phyloP scores from a whole-genome alignment of 2,797 vertebrate genomes.

The Channallabes apus region DNA sequence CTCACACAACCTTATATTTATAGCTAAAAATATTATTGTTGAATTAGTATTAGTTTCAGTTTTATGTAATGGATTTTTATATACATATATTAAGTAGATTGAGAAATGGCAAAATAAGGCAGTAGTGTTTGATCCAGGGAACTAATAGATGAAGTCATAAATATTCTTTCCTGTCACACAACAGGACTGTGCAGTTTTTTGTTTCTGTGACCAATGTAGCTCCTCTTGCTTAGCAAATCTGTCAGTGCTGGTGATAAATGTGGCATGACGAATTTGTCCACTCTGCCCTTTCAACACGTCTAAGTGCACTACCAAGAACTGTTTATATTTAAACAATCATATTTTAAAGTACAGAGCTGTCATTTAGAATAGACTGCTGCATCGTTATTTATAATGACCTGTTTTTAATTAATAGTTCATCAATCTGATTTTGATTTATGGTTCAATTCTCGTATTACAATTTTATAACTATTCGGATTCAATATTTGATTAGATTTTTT shows the following conservation, averaged over 20 bases:
- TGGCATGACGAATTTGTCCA: not conserved
- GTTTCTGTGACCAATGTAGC: not conserved
- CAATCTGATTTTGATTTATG: not conserved
- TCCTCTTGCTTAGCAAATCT: not conserved
- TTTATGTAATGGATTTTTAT: not conserved
- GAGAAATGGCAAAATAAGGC: not conserved
- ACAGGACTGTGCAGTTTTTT: not conserved
- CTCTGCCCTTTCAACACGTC: not conserved
- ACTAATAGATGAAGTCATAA: not conserved
- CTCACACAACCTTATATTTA: too few relatives aligned
- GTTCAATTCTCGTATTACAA: too few relatives aligned
- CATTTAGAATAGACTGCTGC: not conserved
- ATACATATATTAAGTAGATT: not conserved
- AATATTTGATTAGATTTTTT: too few relatives aligned
- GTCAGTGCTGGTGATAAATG: conserved; percentile 3
- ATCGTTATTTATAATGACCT: not conserved
- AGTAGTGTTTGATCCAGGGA: not conserved
- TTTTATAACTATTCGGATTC: too few relatives aligned
- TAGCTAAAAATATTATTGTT: not conserved
- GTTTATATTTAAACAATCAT: conserved; percentile 5
- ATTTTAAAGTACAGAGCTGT: not conserved
- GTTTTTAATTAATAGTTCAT: not conserved
- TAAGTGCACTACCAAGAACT: not conserved
- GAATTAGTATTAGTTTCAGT: not conserved
- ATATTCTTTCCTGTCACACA: not conserved